Conservation (phyloP, 2,797 vertebrate genomes). For the Adrianichthys oophorus region DNA sequence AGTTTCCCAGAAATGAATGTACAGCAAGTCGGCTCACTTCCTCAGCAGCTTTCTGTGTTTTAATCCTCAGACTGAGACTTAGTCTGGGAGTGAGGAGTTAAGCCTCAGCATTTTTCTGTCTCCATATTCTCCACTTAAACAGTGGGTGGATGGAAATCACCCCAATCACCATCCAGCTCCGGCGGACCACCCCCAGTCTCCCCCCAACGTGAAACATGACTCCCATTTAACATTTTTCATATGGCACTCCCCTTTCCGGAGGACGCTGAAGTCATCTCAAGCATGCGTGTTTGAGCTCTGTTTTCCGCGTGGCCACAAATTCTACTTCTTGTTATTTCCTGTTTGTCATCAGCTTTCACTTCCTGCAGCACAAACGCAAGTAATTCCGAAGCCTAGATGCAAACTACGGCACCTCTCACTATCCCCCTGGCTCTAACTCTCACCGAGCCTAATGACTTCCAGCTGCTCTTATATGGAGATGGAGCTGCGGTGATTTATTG, state of each 20-base stretch:
- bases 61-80: background rate
- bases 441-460: constrained; percentile 47
- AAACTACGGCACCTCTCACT: constrained; percentile 2
- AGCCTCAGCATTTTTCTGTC: constrained; percentile 2
- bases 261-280: constrained; percentile 18
- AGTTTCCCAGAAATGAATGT: too few species aligned
- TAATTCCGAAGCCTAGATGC: constrained; percentile 3
- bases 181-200: constrained; percentile 36
- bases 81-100: constrained; percentile 8
- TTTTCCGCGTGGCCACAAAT: constrained; percentile 28
- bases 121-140: constrained; percentile 22
- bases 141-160: constrained; percentile 37
- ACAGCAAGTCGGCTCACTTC: too few species aligned
- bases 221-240: constrained; percentile 43
- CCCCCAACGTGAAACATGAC: constrained; percentile 23
- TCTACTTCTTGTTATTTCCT: background rate
- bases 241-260: constrained; percentile 23
- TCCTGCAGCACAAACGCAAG: constrained; percentile 20
- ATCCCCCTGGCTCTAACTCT: constrained; percentile 11
- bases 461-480: constrained; percentile 39
- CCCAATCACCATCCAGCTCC: constrained; percentile 56
- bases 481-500: constrained; percentile 12
- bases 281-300: constrained; percentile 10
- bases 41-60: background rate
- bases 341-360: constrained; percentile 40